Evolutionary conservation across 1,140 invertebrate genomes (phyloP).

Genomic region (Charaxes varanes): DNA sequence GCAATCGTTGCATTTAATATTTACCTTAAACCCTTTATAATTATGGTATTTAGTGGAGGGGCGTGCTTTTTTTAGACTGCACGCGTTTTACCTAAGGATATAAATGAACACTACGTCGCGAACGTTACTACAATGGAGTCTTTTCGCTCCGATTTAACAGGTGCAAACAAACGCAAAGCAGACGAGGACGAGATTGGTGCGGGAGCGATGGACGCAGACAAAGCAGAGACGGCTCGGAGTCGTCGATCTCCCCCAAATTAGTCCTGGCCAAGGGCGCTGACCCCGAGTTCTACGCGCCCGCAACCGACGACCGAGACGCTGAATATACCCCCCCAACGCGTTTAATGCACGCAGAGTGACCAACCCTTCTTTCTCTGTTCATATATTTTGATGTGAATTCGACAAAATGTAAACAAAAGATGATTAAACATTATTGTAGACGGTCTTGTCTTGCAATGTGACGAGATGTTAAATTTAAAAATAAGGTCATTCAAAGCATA

Average conservation of each 20-base stretch:
- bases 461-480: no score
- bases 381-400: no score
- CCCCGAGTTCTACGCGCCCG: slow-evolving; percentile 40
- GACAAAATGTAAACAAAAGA: slow-evolving; percentile 6
- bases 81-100: no score
- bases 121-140: no score
- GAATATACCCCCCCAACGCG: slow-evolving; percentile 13
- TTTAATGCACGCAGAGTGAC: slow-evolving; percentile 5
- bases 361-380: slow-evolving; percentile 18
- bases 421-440: not conserved
- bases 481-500: no score
- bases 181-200: slow-evolving; percentile 11
- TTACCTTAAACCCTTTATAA: no score
- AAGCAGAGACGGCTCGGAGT: slow-evolving; percentile 59
- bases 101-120: no score
- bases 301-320: slow-evolving; percentile 19
- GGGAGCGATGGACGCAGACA: slow-evolving; percentile 55
- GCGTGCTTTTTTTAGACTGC: no score
- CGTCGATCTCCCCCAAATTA: slow-evolving; percentile 71
- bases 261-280: slow-evolving; percentile 68
- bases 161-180: slow-evolving; percentile 8
- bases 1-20: no score
- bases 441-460: no score
- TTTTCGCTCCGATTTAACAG: not conserved
- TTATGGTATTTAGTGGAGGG: no score